Conservation (phyloP, 2,888 invertebrate genomes). For the Oxystoma pomonae region DNA sequence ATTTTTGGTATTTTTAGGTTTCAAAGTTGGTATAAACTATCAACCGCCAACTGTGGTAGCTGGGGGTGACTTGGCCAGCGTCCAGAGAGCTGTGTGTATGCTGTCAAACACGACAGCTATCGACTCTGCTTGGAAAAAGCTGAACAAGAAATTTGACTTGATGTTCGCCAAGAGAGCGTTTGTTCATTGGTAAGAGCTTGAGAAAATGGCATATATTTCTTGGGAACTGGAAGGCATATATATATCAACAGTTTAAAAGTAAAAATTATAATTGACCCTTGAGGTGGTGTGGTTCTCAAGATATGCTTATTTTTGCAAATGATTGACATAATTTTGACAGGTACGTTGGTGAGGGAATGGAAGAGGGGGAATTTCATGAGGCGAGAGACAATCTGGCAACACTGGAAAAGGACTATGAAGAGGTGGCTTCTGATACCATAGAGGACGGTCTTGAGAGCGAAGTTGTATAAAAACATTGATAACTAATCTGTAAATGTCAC, state of each 20-base stretch:
- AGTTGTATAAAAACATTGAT: constrained; percentile 4
- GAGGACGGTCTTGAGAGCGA: constrained; percentile 22
- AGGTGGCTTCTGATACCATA: constrained; percentile 62
- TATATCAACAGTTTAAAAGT: background rate
- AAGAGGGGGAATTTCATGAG: constrained; percentile 78
- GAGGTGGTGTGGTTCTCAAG: background rate
- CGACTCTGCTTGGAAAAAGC: constrained; percentile 82
- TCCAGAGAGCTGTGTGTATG: constrained; percentile 87
- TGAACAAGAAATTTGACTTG: constrained; percentile 91
- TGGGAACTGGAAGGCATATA: background rate
- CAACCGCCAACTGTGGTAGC: constrained; percentile 74
- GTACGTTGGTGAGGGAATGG: constrained; percentile 68
- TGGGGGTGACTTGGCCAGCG: constrained; percentile 75
- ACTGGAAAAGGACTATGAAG: constrained; percentile 70
- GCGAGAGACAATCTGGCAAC: constrained; percentile 74
- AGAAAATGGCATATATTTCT: background rate
- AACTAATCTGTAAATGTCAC: too few relatives aligned
- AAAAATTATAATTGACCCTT: too few relatives aligned
- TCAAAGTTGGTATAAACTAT: constrained; percentile 60
- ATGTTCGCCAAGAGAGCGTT: constrained; percentile 93
- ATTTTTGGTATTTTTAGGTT: constrained; percentile 51
- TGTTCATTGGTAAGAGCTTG: constrained; percentile 90
- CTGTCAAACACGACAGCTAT: constrained; percentile 88
- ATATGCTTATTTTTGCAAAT: too few relatives aligned
- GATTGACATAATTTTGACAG: background rate